These are phyloP conservation scores for Tuta absoluta DNA, from an alignment of 2,888 invertebrate genomes.

Conservation along the genomic window DNA sequence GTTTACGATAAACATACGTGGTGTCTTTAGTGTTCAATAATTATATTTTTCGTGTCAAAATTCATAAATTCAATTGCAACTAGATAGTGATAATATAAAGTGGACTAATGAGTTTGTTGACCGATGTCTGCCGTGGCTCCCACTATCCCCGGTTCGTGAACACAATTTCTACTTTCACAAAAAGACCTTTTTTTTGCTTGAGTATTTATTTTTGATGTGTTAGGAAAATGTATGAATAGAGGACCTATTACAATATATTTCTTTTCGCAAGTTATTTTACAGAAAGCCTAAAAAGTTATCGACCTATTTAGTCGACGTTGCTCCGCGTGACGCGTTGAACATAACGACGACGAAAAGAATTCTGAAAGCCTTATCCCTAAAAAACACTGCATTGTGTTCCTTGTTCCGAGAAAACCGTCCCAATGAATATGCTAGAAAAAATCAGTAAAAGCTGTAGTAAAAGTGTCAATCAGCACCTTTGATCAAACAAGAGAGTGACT, in stretches of 20 bases:
- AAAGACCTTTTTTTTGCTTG: slow-evolving; percentile 28
- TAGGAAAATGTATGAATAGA: background rate
- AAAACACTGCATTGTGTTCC: slow-evolving; percentile 16
- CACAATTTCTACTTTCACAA: slow-evolving; percentile 29
- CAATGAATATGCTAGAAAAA: background rate
- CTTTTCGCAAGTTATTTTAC: slow-evolving; percentile 5
- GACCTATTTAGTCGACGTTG: slow-evolving; percentile 75
- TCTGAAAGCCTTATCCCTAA: slow-evolving; percentile 24
- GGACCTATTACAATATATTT: background rate
- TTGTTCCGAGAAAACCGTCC: background rate
- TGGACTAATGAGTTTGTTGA: slow-evolving; percentile 78
- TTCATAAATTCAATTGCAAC: slow-evolving; percentile 41
- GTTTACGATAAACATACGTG: slow-evolving; percentile 67
- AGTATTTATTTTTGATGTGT: background rate
- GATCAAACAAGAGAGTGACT: slow-evolving; percentile 31
- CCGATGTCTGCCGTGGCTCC: slow-evolving; percentile 81
- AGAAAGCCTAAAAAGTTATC: slow-evolving; percentile 39
- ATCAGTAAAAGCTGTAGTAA: background rate
- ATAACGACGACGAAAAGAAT: slow-evolving; percentile 43
- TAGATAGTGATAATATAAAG: slow-evolving; percentile 60
- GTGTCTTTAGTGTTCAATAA: slow-evolving; percentile 40
- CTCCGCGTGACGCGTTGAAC: slow-evolving; percentile 75
- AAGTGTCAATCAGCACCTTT: slow-evolving; percentile 29
- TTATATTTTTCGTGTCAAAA: slow-evolving; percentile 31
- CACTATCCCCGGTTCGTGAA: slow-evolving; percentile 77